These are phyloP conservation scores for Proisotoma minuta DNA, from an alignment of 2,888 invertebrate species.

Conservation along the genomic window DNA sequence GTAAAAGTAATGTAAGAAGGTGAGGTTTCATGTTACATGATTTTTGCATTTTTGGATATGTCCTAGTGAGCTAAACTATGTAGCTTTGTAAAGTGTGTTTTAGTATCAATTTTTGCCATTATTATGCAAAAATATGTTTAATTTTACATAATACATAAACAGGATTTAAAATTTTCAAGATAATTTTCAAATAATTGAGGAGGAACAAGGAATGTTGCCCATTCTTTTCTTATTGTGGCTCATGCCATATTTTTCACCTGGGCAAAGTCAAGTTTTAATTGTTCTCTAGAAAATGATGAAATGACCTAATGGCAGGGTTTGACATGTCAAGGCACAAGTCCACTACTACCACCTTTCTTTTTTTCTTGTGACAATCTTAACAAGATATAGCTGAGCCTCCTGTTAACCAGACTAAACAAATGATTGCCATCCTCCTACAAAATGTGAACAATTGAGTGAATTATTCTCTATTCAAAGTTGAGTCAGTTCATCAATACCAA, in stretches of 20 bases:
- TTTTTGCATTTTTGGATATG: not conserved
- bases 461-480: slow-evolving; percentile 14
- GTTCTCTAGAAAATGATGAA: no score
- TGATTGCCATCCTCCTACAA: slow-evolving; percentile 16
- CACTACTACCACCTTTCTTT: not conserved
- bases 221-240: no score
- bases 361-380: not conserved
- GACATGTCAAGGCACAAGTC: slow-evolving; percentile 1
- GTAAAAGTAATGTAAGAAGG: no score
- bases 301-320: no score
- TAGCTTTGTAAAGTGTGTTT: not conserved
- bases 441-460: slow-evolving; percentile 20
- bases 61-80: not conserved
- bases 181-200: no score
- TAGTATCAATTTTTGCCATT: not conserved
- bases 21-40: not conserved
- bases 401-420: slow-evolving; percentile 12
- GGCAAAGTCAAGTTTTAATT: no score
- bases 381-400: not conserved
- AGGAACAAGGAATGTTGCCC: no score
- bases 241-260: not conserved
- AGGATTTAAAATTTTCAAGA: no score
- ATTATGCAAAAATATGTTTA: not conserved
- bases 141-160: no score
- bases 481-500: slow-evolving; percentile 7